Conservation (phyloP, 1,140 invertebrate genomes). For the Vollenhovia emeryi region DNA sequence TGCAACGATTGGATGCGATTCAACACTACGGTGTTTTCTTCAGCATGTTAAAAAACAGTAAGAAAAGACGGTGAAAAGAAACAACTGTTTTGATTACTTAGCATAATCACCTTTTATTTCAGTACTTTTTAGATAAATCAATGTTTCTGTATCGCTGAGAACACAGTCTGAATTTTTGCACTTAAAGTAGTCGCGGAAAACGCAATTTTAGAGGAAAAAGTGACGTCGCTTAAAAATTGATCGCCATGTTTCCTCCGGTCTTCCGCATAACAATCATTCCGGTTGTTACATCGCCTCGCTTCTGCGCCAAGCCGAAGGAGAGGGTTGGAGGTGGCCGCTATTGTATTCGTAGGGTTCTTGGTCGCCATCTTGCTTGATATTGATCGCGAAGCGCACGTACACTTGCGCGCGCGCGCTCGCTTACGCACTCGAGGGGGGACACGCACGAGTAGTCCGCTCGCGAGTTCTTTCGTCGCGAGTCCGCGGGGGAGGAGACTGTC, state of each 20-base stretch:
- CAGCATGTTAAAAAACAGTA: no score
- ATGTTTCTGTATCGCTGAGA: background rate
- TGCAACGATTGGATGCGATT: no score
- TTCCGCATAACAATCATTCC: conserved; percentile 27
- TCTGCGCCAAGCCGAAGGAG: conserved; percentile 33
- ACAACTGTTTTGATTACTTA: no score
- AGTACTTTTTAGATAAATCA: background rate
- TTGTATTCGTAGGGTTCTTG: conserved; percentile 84
- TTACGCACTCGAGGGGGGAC: conserved; percentile 51
- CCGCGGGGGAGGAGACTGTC: conserved; percentile 82
- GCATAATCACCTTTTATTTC: background rate
- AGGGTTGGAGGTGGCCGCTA: conserved; percentile 58
- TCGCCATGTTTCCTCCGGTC: background rate
- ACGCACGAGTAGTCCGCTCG: conserved; percentile 43
- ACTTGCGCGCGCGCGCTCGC: conserved; percentile 65
- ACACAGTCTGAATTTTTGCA: background rate
- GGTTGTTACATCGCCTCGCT: conserved; percentile 20
- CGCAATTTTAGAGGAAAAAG: background rate
- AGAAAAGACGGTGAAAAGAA: no score
- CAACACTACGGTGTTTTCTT: no score
- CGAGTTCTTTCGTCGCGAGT: conserved; percentile 62
- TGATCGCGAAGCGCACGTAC: conserved; percentile 84
- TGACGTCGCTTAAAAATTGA: background rate
- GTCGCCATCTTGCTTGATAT: conserved; percentile 85
- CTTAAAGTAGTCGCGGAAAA: no score